These are phyloP conservation scores for Alaudala cheleensis DNA, from an alignment of 2,113 vertebrate species.

Conservation along the genomic window DNA sequence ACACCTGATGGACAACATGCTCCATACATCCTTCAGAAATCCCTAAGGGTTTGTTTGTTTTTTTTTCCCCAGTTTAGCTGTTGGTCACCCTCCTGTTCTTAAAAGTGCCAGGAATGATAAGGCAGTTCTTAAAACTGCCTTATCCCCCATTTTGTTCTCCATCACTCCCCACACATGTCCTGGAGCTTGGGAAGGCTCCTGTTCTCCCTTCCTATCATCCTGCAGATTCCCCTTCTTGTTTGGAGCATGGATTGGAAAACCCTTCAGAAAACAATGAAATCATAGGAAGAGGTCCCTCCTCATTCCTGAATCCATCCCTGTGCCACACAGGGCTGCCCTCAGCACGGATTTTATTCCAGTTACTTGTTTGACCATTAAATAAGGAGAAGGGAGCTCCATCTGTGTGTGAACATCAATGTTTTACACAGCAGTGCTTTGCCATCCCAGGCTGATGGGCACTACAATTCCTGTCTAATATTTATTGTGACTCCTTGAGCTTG, in stretches of 20 bases:
- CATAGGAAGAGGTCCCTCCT: background rate
- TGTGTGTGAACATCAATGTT: conserved; percentile 48
- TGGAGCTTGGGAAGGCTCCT: background rate
- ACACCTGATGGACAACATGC: background rate
- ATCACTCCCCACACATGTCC: background rate
- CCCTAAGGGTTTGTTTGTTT: background rate
- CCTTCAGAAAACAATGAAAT: background rate
- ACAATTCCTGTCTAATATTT: background rate
- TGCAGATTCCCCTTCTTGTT: background rate
- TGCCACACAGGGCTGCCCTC: background rate
- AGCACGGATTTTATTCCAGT: background rate
- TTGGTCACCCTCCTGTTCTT: background rate
- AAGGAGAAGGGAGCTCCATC: background rate
- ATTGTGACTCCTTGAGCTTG: background rate
- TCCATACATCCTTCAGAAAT: background rate
- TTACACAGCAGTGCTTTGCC: background rate
- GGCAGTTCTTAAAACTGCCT: too few species aligned
- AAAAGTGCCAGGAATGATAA: background rate
- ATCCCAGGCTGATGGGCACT: background rate
- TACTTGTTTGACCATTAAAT: background rate
- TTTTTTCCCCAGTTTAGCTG: background rate
- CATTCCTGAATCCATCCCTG: background rate
- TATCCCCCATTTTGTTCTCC: background rate
- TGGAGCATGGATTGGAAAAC: background rate
- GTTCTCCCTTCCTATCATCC: background rate